Evolutionary conservation across 2,888 invertebrate genomes (phyloP).

Genomic region (Siphlonurus alternatus): DNA sequence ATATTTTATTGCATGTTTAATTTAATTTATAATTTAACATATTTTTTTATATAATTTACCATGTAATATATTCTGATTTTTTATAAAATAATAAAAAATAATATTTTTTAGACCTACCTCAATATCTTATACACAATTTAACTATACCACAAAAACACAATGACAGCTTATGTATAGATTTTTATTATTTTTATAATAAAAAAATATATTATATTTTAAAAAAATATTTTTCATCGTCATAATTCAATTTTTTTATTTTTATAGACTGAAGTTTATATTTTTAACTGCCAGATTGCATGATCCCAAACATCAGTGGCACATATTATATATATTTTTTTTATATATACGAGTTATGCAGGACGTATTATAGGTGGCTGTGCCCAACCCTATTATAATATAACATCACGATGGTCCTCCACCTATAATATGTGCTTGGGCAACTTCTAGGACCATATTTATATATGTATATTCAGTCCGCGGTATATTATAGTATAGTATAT

Average conservation of each 20-base stretch:
- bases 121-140: neutral
- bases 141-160: neutral
- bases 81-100: no score
- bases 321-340: neutral
- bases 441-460: no score
- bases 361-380: neutral
- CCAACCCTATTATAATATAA: neutral
- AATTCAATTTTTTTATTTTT: neutral
- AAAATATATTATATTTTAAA: neutral
- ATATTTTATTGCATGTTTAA: no score
- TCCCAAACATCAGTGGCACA: neutral
- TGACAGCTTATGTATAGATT: neutral
- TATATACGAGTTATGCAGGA: neutral
- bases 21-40: no score
- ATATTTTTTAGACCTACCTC: neutral
- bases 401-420: neutral
- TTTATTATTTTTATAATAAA: no score
- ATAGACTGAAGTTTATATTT: neutral
- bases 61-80: no score
- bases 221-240: neutral
- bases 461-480: no score
- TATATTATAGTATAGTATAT: neutral
- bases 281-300: neutral
- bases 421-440: no score
- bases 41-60: no score